Percentiles rank a stretch among this genome's conserved stretches.
Evolutionary conservation across 2,113 vertebrate species (phyloP).

Genomic region (Festucalex cinctus): DNA sequence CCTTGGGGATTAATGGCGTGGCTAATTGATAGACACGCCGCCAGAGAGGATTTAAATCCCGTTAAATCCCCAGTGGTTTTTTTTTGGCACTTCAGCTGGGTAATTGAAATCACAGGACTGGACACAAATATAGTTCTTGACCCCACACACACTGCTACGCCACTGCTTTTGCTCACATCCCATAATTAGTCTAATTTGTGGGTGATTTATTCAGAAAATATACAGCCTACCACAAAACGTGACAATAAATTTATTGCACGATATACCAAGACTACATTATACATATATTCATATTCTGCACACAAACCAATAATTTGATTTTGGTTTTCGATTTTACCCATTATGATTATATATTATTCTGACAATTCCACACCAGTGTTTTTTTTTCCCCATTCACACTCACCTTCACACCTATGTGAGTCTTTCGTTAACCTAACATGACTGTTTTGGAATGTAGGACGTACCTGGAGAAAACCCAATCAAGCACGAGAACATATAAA

Average conservation of each 20-base stretch:
- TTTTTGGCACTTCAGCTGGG: slow-evolving; percentile 59
- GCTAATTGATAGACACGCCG: slow-evolving; percentile 77
- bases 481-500: too few species aligned
- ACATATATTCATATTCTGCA: neutral
- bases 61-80: slow-evolving; percentile 64
- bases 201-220: slow-evolving; percentile 27
- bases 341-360: too few species aligned
- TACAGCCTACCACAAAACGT: slow-evolving; percentile 26
- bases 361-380: too few species aligned
- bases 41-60: slow-evolving; percentile 69
- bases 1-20: slow-evolving; percentile 75
- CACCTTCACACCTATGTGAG: too few species aligned
- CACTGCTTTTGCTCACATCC: slow-evolving; percentile 18
- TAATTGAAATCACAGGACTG: slow-evolving; percentile 71
- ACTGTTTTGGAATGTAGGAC: too few species aligned
- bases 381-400: too few species aligned
- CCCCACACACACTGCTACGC: slow-evolving; percentile 21
- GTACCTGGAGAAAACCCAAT: too few species aligned
- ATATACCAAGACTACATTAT: slow-evolving; percentile 1
- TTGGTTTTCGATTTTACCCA: neutral
- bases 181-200: slow-evolving; percentile 16
- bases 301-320: neutral
- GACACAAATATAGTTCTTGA: slow-evolving; percentile 59
- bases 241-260: slow-evolving; percentile 20
- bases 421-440: too few species aligned